Conservation (phyloP, 2,113 vertebrate species). For the Fulmarus glacialis region DNA sequence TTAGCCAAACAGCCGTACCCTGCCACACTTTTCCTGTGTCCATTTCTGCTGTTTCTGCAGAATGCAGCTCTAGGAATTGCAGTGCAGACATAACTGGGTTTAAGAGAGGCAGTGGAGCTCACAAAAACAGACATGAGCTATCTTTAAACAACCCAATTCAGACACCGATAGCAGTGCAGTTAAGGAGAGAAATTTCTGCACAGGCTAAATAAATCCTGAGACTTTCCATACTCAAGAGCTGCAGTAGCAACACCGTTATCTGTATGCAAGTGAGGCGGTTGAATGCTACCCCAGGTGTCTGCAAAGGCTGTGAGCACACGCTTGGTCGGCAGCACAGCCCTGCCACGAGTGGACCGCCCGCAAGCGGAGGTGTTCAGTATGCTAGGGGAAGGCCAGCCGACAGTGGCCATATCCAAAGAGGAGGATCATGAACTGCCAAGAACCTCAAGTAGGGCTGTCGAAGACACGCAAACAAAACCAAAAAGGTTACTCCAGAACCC, state of each 20-base stretch:
- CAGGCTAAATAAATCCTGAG: neutral
- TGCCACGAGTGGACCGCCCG: fast-evolving
- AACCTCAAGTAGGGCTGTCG: neutral
- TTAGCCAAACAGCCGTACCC: neutral
- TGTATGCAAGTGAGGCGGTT: neutral
- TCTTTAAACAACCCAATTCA: neutral
- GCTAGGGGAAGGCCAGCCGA: neutral
- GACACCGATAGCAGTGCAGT: neutral
- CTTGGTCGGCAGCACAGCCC: neutral
- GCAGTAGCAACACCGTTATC: neutral
- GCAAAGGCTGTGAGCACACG: neutral
- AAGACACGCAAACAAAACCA: neutral
- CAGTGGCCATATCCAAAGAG: neutral
- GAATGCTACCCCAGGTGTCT: neutral
- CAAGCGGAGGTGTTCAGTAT: too few species aligned
- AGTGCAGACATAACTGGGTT: neutral
- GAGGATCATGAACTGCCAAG: neutral
- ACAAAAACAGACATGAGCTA: neutral
- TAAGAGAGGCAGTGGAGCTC: neutral
- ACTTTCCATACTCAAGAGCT: neutral
- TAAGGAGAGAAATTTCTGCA: neutral
- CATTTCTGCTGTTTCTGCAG: neutral
- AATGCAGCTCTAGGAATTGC: neutral
- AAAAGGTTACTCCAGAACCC: neutral
- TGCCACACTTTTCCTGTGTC: neutral